phyloP scores from a whole-genome alignment of 2,113 vertebrate genomes.

The Muntiacus reevesi region DNA sequence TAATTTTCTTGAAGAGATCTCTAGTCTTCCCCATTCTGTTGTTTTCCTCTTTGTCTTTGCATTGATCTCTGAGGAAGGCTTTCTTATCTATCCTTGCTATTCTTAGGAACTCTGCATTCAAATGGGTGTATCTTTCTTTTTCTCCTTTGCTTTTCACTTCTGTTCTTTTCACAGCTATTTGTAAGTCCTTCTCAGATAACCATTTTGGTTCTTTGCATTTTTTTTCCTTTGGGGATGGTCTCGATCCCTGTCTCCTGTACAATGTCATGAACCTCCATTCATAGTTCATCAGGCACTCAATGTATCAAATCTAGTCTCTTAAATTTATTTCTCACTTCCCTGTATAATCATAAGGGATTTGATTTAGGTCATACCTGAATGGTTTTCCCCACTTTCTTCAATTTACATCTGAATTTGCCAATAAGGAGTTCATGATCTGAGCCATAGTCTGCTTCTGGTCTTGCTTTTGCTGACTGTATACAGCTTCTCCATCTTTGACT shows the following conservation, averaged over 20 bases:
- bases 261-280: neutral
- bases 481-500: neutral
- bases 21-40: neutral
- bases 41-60: neutral
- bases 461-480: neutral
- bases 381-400: neutral
- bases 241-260: neutral
- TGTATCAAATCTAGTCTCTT: neutral
- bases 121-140: neutral
- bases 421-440: neutral
- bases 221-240: neutral
- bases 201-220: neutral
- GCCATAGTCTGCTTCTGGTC: neutral
- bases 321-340: neutral
- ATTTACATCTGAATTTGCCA: neutral
- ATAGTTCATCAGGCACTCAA: neutral
- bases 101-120: neutral
- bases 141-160: neutral
- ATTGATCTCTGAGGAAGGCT: neutral
- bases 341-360: neutral
- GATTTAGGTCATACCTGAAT: neutral
- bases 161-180: neutral
- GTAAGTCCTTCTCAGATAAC: neutral
- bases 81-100: neutral
- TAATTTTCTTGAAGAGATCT: neutral